A percentile compares a stretch with the other conserved stretches of the same genome.
phyloP scores from a whole-genome alignment of 2,888 invertebrate species.

The Sepiola atlantica region DNA sequence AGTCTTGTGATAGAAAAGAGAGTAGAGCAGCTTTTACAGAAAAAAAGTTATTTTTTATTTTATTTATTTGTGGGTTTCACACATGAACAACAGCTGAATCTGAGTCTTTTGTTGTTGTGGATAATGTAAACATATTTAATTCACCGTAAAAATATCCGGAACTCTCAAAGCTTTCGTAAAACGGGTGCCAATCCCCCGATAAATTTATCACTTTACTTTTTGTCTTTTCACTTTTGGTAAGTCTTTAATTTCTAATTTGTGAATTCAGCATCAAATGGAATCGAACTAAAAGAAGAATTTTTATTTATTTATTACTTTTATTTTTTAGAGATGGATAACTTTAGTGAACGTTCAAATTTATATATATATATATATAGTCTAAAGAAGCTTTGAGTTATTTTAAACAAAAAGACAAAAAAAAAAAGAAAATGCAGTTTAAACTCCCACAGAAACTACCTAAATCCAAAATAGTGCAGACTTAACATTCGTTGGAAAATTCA shows the following conservation, averaged over 20 bases:
- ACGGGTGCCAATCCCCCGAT: neutral
- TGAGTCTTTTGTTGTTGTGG: constrained; percentile 7
- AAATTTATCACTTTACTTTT: neutral
- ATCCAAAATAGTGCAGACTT: too few relatives aligned
- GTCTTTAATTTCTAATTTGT: neutral
- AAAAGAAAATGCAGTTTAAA: too few relatives aligned
- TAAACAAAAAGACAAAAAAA: too few relatives aligned
- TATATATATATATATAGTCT: too few relatives aligned
- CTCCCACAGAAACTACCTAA: too few relatives aligned
- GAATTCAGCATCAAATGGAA: neutral
- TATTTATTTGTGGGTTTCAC: neutral
- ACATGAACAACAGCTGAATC: constrained; percentile 12
- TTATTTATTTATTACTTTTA: neutral
- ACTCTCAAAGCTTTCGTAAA: neutral
- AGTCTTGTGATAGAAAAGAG: neutral
- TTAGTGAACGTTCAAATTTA: too few relatives aligned
- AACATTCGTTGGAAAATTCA: too few relatives aligned
- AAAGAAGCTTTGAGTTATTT: too few relatives aligned
- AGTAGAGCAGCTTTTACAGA: neutral
- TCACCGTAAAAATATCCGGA: constrained; percentile 18
- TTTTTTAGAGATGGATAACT: too few relatives aligned
- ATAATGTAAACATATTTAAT: neutral
- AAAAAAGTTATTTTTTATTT: too few relatives aligned
- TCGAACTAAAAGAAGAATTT: neutral
- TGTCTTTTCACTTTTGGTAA: neutral